Percentiles rank a stretch among this genome's conserved stretches.
Conservation (phyloP, 2,888 invertebrate species). For the Phytoseiulus persimilis region DNA sequence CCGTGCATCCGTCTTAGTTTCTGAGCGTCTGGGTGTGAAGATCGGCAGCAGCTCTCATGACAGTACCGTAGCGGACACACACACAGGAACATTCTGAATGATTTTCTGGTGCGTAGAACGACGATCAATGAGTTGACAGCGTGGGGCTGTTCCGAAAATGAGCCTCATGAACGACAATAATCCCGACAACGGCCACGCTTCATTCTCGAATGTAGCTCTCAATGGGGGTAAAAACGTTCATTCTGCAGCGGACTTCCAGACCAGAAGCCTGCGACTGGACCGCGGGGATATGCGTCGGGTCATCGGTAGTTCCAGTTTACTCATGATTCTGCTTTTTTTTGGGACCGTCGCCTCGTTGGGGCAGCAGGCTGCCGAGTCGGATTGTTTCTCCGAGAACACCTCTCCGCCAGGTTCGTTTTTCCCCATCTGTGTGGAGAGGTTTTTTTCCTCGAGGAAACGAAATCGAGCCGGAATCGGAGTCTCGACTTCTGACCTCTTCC, state of each 20-base stretch:
- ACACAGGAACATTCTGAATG: not conserved
- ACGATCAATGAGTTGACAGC: conserved; percentile 5
- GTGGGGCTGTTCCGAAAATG: not conserved
- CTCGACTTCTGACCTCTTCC: too few species aligned
- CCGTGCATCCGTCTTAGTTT: not conserved
- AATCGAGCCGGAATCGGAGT: too few species aligned
- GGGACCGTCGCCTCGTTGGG: too few species aligned
- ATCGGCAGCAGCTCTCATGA: not conserved
- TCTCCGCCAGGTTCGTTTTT: too few species aligned
- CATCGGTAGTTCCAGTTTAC: not conserved
- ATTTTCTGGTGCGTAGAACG: not conserved
- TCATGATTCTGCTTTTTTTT: not conserved
- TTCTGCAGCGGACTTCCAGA: not conserved
- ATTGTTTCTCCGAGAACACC: not conserved
- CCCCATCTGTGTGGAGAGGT: too few species aligned
- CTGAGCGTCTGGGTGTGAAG: conserved; percentile 5
- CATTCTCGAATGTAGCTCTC: not conserved
- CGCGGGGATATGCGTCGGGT: not conserved
- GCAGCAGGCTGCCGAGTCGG: not conserved
- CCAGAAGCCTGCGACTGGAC: not conserved
- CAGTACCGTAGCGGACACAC: not conserved
- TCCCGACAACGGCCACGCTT: not conserved
- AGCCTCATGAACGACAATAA: not conserved
- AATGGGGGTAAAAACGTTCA: not conserved
- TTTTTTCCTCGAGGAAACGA: too few species aligned